A percentile compares a stretch with the other conserved stretches of the same genome.
These are phyloP conservation scores for Bugulina stolonifera DNA, from an alignment of 2,888 invertebrate genomes.

Conservation along the genomic window DNA sequence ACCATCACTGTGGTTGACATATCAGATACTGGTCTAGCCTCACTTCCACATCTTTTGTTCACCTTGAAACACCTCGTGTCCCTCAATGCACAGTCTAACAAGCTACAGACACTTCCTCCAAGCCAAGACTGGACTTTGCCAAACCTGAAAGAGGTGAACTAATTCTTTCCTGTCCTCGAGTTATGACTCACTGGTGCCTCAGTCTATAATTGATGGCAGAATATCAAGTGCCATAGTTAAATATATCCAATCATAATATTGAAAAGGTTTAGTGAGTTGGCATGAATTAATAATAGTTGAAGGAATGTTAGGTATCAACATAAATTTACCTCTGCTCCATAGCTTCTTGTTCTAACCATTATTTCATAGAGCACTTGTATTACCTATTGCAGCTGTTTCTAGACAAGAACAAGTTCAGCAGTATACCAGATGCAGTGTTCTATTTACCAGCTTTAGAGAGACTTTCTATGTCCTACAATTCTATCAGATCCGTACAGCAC, in stretches of 20 bases:
- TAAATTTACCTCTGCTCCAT: not conserved
- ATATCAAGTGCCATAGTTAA: too few species aligned
- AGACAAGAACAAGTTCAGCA: constrained; percentile 74
- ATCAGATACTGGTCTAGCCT: not conserved
- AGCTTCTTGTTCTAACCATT: not conserved
- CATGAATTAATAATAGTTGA: too few species aligned
- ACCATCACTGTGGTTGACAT: constrained; percentile 10
- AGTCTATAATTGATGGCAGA: too few species aligned
- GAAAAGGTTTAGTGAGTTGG: too few species aligned
- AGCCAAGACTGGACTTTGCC: constrained; percentile 65
- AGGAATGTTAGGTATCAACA: too few species aligned
- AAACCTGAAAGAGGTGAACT: constrained; percentile 27
- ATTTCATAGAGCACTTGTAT: too few species aligned
- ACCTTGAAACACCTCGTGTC: constrained; percentile 67
- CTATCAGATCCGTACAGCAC: constrained; percentile 73
- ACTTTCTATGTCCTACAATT: constrained; percentile 90
- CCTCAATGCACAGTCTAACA: constrained; percentile 73
- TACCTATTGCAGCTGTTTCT: constrained; percentile 63
- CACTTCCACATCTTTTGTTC: constrained; percentile 4
- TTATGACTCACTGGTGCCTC: too few species aligned
- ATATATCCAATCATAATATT: too few species aligned
- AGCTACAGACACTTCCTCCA: constrained; percentile 74
- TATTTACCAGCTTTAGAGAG: constrained; percentile 69
- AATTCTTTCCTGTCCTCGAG: too few species aligned
- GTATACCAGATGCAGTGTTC: constrained; percentile 75